These are phyloP conservation scores for silkworm (Bombyx mori) DNA, from an alignment of 1,140 invertebrate genomes.

Conservation along the genomic window ASM3026992v2 NC_085119.1:16192001-16192500, in stretches of 20 bases:
- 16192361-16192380: constrained; percentile 54
- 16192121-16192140: constrained; percentile 37
- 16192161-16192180: constrained; percentile 43
- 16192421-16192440: too few species aligned
- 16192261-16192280: constrained; percentile 36
- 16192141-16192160: constrained; percentile 42
- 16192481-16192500: too few species aligned
- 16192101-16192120: background rate
- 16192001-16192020: too few species aligned
- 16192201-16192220: constrained; percentile 47
- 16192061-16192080: background rate
- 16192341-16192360: constrained; percentile 39
- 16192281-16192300: constrained; percentile 38
- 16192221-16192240: constrained; percentile 48
- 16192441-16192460: too few species aligned
- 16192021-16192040: too few species aligned
- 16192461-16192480: too few species aligned
- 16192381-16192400: constrained; percentile 49
- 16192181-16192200: constrained; percentile 53
- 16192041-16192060: too few species aligned
- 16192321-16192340: constrained; percentile 45
- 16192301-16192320: constrained; percentile 46
- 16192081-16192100: background rate
- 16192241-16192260: constrained; percentile 42
- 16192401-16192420: constrained; percentile 1